Conservation (phyloP, 2,797 vertebrate species). For the Macropus fuliginosus region DNA sequence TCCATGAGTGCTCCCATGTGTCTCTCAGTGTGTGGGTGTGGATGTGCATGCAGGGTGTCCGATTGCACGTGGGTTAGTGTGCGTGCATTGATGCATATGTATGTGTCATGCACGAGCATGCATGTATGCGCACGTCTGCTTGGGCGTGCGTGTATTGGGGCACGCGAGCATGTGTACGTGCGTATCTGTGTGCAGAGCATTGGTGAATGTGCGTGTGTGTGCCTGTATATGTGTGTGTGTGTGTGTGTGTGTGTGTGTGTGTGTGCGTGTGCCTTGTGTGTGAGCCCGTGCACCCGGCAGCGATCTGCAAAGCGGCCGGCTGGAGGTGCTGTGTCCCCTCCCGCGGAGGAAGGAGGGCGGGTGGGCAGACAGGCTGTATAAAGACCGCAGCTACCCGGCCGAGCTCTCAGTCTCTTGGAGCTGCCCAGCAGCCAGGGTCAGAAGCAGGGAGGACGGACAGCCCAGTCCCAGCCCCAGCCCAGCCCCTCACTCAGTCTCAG, state of each 20-base stretch:
- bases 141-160: neutral
- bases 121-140: neutral
- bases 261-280: neutral
- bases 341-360: neutral
- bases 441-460: neutral
- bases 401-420: conserved; percentile 77
- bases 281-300: neutral
- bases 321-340: conserved; percentile 43
- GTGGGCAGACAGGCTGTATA: neutral
- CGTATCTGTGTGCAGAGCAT: neutral
- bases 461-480: neutral
- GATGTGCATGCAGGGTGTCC: neutral
- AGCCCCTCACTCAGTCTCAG: neutral
- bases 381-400: neutral
- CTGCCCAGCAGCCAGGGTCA: conserved; percentile 9
- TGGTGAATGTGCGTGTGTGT: neutral
- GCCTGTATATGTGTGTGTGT: neutral
- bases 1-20: neutral
- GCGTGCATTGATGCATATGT: neutral
- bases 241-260: too few relatives aligned
- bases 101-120: neutral
- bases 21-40: neutral
- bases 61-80: neutral
- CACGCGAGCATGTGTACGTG: neutral
- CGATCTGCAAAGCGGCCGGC: conserved; percentile 34